Conservation (phyloP, 2,113 vertebrate genomes). For the Columba livia region DNA sequence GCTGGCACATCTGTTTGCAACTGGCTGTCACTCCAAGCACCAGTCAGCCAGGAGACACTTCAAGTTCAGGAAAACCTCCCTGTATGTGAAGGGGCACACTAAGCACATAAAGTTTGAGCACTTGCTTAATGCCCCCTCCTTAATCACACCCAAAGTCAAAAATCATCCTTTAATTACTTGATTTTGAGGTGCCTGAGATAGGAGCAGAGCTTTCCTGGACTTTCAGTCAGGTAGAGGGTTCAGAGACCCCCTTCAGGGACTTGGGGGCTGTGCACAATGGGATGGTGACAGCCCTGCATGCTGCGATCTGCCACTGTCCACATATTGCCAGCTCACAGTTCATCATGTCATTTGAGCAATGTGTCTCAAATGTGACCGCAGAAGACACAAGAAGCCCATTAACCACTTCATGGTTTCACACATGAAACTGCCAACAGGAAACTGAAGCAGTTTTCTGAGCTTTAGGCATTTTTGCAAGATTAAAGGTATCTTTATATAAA, state of each 20-base stretch:
- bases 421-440: neutral
- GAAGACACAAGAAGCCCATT: neutral
- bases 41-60: neutral
- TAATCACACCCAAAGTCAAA: neutral
- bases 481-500: neutral
- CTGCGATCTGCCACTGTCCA: accelerated
- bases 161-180: neutral
- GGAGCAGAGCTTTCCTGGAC: neutral
- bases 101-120: neutral
- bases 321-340: neutral
- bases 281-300: neutral
- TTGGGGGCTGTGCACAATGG: neutral
- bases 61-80: neutral
- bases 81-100: neutral
- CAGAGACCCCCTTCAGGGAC: neutral
- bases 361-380: neutral
- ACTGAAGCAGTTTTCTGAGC: neutral
- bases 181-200: neutral
- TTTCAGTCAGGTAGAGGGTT: neutral
- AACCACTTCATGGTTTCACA: neutral
- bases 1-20: neutral
- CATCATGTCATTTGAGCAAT: neutral
- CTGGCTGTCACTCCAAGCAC: neutral
- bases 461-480: neutral
- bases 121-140: neutral